A percentile compares a stretch with the other conserved stretches of the same genome.
Evolutionary conservation across 2,888 invertebrate genomes (phyloP).

Genomic region (Spisula subtruncata): DNA sequence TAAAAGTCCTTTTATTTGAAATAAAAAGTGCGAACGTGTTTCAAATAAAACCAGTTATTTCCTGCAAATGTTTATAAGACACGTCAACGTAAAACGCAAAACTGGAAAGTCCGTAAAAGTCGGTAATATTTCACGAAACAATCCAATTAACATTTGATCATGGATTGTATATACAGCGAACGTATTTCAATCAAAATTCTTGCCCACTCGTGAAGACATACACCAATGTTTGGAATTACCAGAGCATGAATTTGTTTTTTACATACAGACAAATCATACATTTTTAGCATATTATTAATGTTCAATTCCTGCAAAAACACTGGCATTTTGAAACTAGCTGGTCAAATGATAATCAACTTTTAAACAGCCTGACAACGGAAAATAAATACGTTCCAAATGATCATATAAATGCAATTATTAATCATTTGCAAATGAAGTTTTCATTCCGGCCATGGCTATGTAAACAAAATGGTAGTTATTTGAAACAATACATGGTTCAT

Average conservation of each 20-base stretch:
- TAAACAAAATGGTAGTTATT: neutral
- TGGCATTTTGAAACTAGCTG: too few species aligned
- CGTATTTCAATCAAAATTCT: slow-evolving; percentile 4
- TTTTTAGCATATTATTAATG: too few species aligned
- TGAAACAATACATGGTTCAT: neutral
- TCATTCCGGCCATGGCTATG: neutral
- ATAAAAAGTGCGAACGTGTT: too few species aligned
- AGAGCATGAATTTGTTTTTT: neutral
- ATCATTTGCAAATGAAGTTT: neutral
- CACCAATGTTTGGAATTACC: neutral
- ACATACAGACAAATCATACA: too few species aligned
- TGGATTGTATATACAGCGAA: neutral
- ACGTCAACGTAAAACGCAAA: neutral
- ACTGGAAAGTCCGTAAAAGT: neutral
- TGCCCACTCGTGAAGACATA: neutral
- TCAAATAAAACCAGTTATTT: too few species aligned
- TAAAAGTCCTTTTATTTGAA: too few species aligned
- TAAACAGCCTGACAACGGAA: too few species aligned
- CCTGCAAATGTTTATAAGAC: too few species aligned
- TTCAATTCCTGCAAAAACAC: too few species aligned
- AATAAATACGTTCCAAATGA: too few species aligned
- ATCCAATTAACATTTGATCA: slow-evolving; percentile 20
- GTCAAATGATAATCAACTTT: too few species aligned
- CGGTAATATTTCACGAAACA: neutral
- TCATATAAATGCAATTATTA: neutral